Base-by-base conservation (phyloP, 1,140 invertebrate genomes). In the Hycleus phaleratus region DNA sequence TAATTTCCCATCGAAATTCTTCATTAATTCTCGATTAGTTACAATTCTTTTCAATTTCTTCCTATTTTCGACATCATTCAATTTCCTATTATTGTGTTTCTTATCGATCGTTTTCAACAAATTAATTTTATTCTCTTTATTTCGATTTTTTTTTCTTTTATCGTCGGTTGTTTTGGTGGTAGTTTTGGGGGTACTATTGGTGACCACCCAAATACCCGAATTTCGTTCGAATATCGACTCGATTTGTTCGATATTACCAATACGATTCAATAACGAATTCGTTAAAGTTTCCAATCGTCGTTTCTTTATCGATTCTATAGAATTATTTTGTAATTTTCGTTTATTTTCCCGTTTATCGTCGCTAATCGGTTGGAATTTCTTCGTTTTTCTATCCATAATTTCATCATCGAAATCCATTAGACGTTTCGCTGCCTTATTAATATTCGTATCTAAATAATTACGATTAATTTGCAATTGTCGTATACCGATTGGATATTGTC, bases 401-500 rank as follows among this genome's bases (percentile, higher is more conserved):
- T 68, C 62, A 3, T 68, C 59, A 45, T 71, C 71, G 57, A 72
- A 71, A 52, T 67, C 64, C 3, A 69, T 58, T 24, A 71, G 51
- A 38, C 65, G 40, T 25, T 70, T 69, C 1, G 66, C 60, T 3
- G 67, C 63, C 56, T 68, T 68, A 43, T 59, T 67, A 7, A 66
- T 26, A 45, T 62, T 68, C 38, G 53, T 68, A 40, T 70, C 56
- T 9, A 58, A 68, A 71, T 56, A 68, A 58, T 59, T 39, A 38
- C 64, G 64, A 38, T 55, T 69, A 42, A 70, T 56, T 5, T 70
- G 68, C 39, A 83, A 68, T 54, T 73, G 72, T 49, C 82, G 78
- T 5, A 85, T 64, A 6, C 82, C 83, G 5, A 87, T 59, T 4
- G 85, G 85, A 73, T 85, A 87, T 40, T 76, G 71, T 11, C 84